These are phyloP conservation scores for Cydia amplana DNA, from an alignment of 1,140 invertebrate species.

Conservation along the genomic window DNA sequence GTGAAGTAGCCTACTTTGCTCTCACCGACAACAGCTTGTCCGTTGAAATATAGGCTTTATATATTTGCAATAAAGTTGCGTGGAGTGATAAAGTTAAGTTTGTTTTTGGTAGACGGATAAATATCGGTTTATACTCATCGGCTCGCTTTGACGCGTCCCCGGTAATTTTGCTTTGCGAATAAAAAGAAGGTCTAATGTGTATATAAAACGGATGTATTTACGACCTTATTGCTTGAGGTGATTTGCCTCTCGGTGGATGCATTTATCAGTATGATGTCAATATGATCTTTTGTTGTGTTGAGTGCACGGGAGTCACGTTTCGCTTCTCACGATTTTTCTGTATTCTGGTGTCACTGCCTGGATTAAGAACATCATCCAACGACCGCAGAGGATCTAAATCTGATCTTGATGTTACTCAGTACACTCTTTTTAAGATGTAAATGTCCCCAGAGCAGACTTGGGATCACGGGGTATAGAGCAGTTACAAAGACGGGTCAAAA, in stretches of 20 bases:
- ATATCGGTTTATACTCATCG: constrained; percentile 58
- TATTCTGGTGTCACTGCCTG: background rate
- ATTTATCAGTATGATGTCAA: constrained; percentile 32
- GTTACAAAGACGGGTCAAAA: too few species aligned
- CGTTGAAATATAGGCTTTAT: constrained; percentile 37
- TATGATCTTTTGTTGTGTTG: constrained; percentile 14
- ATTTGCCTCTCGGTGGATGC: background rate
- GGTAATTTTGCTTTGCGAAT: constrained; percentile 52
- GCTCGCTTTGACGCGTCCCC: constrained; percentile 52
- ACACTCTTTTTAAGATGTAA: too few species aligned
- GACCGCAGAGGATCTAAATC: too few species aligned
- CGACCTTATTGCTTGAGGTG: background rate
- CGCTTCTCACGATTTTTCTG: constrained; percentile 1
- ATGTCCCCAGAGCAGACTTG: too few species aligned
- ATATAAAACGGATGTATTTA: background rate
- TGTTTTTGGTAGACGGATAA: constrained; percentile 55
- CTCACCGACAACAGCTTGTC: background rate
- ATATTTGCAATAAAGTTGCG: constrained; percentile 6
- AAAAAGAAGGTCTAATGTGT: background rate
- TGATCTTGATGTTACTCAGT: too few species aligned
- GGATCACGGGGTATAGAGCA: too few species aligned
- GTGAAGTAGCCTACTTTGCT: constrained; percentile 21
- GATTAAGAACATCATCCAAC: background rate
- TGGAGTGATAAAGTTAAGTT: constrained; percentile 38
- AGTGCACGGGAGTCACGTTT: background rate